Evolutionary conservation across 2,113 vertebrate species (phyloP), one percentile per base, ranked within the genome.

Genomic region (Nyctibius bracteatus): DNA sequence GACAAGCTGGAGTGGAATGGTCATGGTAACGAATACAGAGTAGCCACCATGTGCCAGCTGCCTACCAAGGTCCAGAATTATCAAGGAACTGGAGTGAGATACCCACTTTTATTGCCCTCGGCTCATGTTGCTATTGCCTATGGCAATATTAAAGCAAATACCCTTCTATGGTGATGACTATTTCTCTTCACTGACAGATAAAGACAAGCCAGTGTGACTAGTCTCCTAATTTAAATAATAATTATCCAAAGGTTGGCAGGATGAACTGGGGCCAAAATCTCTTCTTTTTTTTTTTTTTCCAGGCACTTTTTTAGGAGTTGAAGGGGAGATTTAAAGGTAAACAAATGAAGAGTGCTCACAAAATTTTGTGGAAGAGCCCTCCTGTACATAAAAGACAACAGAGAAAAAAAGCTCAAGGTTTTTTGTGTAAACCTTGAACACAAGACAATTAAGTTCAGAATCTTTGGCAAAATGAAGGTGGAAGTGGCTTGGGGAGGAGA

Each of bases 241-340:
- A 74, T 24, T 63, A 68, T 46, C 27, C 18, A 91, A 54, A 75
- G 6, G 28, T 30, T 52, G 11, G 2, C 5, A 67, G 37, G 21
- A 41, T 41, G 9, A 58, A 47, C 17, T 35, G 5, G 30, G 15
- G 41, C 12, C 30, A 68, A 74, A 61, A 33, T 27, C 1, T 65
- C 10, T 35, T 24, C 1, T 11, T 28, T 55, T 25, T 41, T 17
- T 10, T 24, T 4, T 19, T 7, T 5, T 7, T 5, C 4, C 1
- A 8, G 8, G 4, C 6, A 33, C 43, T 79, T 81, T 67, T 8
- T 67, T 17, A 41, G 15, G 10, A 49, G 8, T 37, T 58, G 22
- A 91, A 88, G 2, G 14, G 17, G 18, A 72, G 9, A 51, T 61
- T 73, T 78, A 85, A 73, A 51, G 17, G 23, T 49, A 21, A 68